phyloP scores from a whole-genome alignment of 2,113 vertebrate species.

The Okapia johnstoni region DNA sequence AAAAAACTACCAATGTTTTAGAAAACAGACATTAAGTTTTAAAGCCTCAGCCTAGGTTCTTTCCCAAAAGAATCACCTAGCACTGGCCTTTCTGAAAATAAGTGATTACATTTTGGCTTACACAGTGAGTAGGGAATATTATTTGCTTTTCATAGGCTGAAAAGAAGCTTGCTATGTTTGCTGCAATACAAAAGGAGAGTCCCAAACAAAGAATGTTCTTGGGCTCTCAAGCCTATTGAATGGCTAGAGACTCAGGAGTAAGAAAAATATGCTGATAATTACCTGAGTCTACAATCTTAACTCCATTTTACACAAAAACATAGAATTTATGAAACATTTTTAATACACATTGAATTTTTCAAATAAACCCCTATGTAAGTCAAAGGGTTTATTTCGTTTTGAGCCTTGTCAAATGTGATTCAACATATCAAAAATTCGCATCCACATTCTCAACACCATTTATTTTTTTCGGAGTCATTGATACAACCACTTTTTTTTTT shows the following conservation, averaged over 20 bases:
- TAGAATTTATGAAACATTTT: neutral
- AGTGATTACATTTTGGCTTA: neutral
- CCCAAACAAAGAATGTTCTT: neutral
- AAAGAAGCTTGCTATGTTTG: neutral
- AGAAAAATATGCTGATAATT: conserved; percentile 13
- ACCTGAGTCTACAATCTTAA: neutral
- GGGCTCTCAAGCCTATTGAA: neutral
- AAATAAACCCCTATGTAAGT: neutral
- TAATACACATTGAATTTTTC: neutral
- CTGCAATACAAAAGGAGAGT: neutral
- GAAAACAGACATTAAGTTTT: neutral
- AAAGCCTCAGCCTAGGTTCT: neutral
- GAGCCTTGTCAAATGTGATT: neutral
- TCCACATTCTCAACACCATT: neutral
- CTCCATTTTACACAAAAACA: neutral
- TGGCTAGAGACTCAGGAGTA: neutral
- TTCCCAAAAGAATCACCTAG: neutral
- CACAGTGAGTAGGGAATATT: neutral
- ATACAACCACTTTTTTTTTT: neutral
- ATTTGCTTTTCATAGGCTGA: neutral
- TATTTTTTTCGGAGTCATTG: neutral
- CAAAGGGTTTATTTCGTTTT: neutral
- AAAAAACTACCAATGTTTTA: neutral
- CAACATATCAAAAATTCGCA: neutral
- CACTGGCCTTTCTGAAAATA: neutral